Percentiles rank a stretch among this genome's conserved stretches.
Evolutionary conservation across 1,140 invertebrate genomes (phyloP).

Genomic region (Sminthurinus signatus): DNA sequence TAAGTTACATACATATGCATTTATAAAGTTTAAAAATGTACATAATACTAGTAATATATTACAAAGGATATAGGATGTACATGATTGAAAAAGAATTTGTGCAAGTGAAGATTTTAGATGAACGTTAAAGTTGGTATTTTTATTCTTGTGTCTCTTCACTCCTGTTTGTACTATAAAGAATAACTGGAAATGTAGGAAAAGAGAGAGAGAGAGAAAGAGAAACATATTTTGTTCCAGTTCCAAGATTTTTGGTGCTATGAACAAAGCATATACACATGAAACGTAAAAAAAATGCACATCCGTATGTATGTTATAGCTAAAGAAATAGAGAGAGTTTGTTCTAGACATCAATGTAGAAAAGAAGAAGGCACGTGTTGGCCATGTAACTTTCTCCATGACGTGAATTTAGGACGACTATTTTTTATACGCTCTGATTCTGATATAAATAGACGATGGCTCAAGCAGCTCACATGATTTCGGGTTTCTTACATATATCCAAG

Average conservation of each 20-base stretch:
- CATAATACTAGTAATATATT: too few relatives aligned
- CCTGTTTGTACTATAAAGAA: too few relatives aligned
- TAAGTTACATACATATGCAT: too few relatives aligned
- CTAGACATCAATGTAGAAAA: not conserved
- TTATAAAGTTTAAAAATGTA: too few relatives aligned
- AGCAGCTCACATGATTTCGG: slow-evolving; percentile 40
- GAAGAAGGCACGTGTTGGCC: slow-evolving; percentile 5
- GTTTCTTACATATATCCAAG: too few relatives aligned
- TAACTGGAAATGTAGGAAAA: not conserved
- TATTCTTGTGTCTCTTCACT: too few relatives aligned
- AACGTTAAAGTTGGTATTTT: too few relatives aligned
- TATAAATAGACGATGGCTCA: slow-evolving; percentile 41
- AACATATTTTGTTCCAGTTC: slow-evolving; percentile 13
- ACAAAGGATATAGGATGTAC: not conserved
- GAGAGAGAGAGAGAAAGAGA: not conserved
- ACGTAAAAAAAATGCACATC: not conserved
- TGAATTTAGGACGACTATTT: slow-evolving; percentile 1
- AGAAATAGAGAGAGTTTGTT: too few relatives aligned
- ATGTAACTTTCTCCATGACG: slow-evolving; percentile 16
- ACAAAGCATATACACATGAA: not conserved
- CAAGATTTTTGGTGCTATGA: slow-evolving; percentile 3
- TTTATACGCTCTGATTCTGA: slow-evolving; percentile 13
- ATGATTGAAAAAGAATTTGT: slow-evolving; percentile 1
- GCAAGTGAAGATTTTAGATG: not conserved
- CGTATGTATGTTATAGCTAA: too few relatives aligned